phyloP scores from a whole-genome alignment of 2,888 invertebrate genomes.

The Stenchaetothrips biformis region DNA sequence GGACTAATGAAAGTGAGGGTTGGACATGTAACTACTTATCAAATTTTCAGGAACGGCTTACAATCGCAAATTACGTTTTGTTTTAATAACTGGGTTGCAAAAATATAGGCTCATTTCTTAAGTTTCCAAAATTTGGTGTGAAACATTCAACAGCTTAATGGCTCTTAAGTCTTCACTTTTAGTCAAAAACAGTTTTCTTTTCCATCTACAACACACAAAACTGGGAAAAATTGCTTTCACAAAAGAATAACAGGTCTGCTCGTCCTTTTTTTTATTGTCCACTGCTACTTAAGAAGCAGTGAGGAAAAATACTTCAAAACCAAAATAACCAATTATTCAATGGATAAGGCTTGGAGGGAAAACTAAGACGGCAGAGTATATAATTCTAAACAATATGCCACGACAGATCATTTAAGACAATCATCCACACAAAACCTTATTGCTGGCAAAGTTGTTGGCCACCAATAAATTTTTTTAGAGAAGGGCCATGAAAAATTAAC shows the following conservation, averaged over 20 bases:
- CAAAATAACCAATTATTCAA: neutral
- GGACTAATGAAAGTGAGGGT: too few relatives aligned
- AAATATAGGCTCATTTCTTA: constrained; percentile 1
- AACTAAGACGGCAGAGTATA: neutral
- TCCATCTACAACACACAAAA: constrained; percentile 16
- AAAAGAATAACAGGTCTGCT: neutral
- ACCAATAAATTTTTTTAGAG: too few relatives aligned
- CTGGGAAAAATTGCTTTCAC: constrained; percentile 7
- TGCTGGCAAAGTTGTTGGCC: too few relatives aligned
- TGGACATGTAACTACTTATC: too few relatives aligned
- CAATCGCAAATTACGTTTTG: too few relatives aligned
- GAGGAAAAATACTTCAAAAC: neutral
- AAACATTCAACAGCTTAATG: constrained; percentile 14
- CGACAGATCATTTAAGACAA: too few relatives aligned
- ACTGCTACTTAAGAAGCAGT: neutral
- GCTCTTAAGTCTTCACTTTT: constrained; percentile 1
- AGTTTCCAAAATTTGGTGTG: neutral
- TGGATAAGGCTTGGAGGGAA: neutral
- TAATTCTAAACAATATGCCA: too few relatives aligned
- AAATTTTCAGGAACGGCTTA: too few relatives aligned
- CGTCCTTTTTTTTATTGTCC: neutral
- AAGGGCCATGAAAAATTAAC: too few relatives aligned
- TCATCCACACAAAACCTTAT: too few relatives aligned
- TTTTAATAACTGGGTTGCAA: constrained; percentile 3
- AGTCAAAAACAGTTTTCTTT: neutral